Percentiles rank a stretch among this genome's conserved stretches.
phyloP scores from a whole-genome alignment of 2,797 vertebrate genomes.

The Argya squamiceps region DNA sequence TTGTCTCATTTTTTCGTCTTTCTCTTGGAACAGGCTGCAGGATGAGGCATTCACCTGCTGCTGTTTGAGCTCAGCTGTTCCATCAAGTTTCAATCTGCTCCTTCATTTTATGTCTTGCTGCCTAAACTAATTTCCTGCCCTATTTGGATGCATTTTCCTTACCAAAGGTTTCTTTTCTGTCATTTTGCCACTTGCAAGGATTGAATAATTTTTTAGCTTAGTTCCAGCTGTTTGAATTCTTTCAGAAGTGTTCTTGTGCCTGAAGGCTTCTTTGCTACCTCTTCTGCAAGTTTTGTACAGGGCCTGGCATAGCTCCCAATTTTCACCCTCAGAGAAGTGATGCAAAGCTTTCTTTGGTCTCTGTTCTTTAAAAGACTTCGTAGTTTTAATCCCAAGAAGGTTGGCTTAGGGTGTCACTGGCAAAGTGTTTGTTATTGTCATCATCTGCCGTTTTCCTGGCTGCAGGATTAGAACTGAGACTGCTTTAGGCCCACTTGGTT shows the following conservation, averaged over 20 bases:
- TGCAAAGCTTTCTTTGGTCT: background rate
- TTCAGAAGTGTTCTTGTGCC: background rate
- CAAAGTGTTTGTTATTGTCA: background rate
- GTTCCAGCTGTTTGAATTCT: background rate
- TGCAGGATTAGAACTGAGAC: background rate
- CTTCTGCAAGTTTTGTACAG: background rate
- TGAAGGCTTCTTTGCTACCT: background rate
- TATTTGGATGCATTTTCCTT: background rate
- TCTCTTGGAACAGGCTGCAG: background rate
- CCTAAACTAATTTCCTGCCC: background rate
- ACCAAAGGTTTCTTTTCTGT: background rate
- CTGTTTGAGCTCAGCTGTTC: background rate
- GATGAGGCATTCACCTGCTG: background rate
- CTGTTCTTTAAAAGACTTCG: background rate
- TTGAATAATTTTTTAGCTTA: background rate
- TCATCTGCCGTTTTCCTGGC: background rate
- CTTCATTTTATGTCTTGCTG: background rate
- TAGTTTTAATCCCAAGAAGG: background rate
- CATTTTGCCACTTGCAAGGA: background rate
- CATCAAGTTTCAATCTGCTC: background rate
- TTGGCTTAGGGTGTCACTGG: background rate
- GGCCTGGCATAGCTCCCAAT: background rate
- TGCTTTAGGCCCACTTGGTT: background rate
- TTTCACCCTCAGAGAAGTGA: background rate
- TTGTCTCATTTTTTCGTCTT: background rate